These are phyloP conservation scores for Drymonia ruficornis DNA, from an alignment of 2,888 invertebrate genomes.

Conservation along the genomic window DNA sequence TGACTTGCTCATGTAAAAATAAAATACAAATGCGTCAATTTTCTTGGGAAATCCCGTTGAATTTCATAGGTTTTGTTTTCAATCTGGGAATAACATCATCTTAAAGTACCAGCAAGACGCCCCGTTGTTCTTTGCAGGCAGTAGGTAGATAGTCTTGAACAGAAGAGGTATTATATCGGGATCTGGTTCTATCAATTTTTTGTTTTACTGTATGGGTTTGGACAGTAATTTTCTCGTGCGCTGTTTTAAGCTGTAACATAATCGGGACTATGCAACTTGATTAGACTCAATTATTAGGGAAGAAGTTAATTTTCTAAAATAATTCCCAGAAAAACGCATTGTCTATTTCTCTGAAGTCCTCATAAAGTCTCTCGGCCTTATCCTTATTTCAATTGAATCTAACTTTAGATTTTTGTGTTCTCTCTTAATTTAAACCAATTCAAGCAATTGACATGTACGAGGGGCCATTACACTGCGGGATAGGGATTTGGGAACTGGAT, in stretches of 20 bases:
- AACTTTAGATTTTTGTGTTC: slow-evolving; percentile 46
- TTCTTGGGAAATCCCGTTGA: not conserved
- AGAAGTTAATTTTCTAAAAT: not conserved
- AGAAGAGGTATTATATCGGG: too few species aligned
- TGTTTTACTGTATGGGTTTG: too few species aligned
- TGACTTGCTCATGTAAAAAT: not conserved
- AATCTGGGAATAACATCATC: not conserved
- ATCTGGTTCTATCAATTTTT: too few species aligned
- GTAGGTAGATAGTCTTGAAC: too few species aligned
- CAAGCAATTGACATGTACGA: slow-evolving; percentile 68
- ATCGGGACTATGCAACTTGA: too few species aligned
- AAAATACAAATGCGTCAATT: not conserved
- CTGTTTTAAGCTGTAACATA: too few species aligned
- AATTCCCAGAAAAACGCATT: not conserved
- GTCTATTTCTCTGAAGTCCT: slow-evolving; percentile 14
- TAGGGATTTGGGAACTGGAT: slow-evolving; percentile 27
- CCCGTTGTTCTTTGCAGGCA: too few species aligned
- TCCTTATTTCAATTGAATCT: slow-evolving; percentile 58
- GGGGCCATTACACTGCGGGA: slow-evolving; percentile 35
- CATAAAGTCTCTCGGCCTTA: slow-evolving; percentile 34
- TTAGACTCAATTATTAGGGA: too few species aligned
- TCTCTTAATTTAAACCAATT: slow-evolving; percentile 74
- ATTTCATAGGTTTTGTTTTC: not conserved
- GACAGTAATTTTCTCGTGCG: too few species aligned
- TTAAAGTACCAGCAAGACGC: too few species aligned